Evolutionary conservation across 2,888 invertebrate species (phyloP).

Genomic region (Parnassius orleans): DNA sequence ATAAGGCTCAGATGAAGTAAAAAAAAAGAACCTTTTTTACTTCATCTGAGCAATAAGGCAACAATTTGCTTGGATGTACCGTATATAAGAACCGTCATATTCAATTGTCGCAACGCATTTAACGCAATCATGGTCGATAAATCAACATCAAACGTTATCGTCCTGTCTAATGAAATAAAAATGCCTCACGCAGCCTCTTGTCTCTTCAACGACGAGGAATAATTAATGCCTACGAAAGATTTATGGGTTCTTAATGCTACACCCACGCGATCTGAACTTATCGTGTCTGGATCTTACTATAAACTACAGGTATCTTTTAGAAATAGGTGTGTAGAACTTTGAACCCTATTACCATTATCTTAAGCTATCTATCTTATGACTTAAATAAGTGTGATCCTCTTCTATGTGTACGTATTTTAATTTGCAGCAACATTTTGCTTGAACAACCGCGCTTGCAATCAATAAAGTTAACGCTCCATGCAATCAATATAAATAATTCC

Average conservation of each 20-base stretch:
- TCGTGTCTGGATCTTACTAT: slow-evolving; percentile 40
- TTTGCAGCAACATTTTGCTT: slow-evolving; percentile 18
- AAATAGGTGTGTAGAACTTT: slow-evolving; percentile 5
- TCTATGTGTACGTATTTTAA: not conserved
- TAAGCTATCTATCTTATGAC: not conserved
- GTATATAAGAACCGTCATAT: slow-evolving; percentile 2
- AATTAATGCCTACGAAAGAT: slow-evolving; percentile 65
- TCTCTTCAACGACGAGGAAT: slow-evolving; percentile 51
- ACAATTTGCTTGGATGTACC: too few relatives aligned
- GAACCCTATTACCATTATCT: not conserved
- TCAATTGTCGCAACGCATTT: slow-evolving; percentile 29
- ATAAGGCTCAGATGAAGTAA: too few relatives aligned
- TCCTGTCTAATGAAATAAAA: slow-evolving; percentile 68
- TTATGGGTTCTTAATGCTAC: slow-evolving; percentile 71
- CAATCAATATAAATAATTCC: not conserved
- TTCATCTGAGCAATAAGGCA: too few relatives aligned
- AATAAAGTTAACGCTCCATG: slow-evolving; percentile 15
- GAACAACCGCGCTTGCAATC: slow-evolving; percentile 1
- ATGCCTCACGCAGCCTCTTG: slow-evolving; percentile 40
- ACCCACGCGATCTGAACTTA: slow-evolving; percentile 56
- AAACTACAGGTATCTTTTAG: slow-evolving; percentile 11
- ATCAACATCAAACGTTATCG: slow-evolving; percentile 62
- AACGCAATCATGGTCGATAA: slow-evolving; percentile 57
- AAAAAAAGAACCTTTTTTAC: too few relatives aligned
- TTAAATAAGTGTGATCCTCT: not conserved